Evolutionary conservation across 2,113 vertebrate genomes (phyloP).

Genomic region (Aramus guarauna): DNA sequence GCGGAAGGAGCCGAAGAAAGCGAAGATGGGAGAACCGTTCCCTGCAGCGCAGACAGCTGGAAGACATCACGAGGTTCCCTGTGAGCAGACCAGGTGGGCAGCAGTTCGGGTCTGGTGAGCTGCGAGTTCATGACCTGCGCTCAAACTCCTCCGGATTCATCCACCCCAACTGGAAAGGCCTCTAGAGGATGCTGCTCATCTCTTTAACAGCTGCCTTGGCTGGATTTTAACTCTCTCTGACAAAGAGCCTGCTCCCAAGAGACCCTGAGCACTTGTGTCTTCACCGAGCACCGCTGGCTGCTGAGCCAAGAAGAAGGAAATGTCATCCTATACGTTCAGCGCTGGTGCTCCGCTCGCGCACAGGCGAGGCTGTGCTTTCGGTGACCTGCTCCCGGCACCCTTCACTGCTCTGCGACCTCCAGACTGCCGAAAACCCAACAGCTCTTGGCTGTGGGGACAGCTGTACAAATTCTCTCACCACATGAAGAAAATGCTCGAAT

Average conservation of each 20-base stretch:
- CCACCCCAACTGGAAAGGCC: constrained; percentile 22
- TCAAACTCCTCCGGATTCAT: constrained; percentile 52
- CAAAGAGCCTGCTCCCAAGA: background rate
- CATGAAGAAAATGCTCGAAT: background rate
- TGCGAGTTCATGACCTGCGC: constrained; percentile 50
- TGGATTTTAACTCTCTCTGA: constrained; percentile 17
- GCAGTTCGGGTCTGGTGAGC: constrained; percentile 18
- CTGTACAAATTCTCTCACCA: background rate
- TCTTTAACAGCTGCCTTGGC: constrained; percentile 47
- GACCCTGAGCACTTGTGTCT: background rate
- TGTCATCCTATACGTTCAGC: background rate
- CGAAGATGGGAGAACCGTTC: background rate
- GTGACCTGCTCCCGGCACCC: background rate
- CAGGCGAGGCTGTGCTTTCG: background rate
- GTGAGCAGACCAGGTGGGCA: constrained; percentile 48
- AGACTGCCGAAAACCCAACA: background rate
- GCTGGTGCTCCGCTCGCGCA: background rate
- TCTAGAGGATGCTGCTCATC: constrained; percentile 32
- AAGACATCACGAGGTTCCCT: constrained; percentile 44
- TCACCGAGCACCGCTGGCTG: background rate
- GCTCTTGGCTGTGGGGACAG: background rate
- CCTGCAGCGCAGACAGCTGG: constrained; percentile 31
- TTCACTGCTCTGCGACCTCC: background rate
- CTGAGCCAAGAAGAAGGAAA: background rate
- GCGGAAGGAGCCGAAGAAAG: background rate